Base-by-base conservation (phyloP, 2,113 vertebrate species). In the Lepus americanus region DNA sequence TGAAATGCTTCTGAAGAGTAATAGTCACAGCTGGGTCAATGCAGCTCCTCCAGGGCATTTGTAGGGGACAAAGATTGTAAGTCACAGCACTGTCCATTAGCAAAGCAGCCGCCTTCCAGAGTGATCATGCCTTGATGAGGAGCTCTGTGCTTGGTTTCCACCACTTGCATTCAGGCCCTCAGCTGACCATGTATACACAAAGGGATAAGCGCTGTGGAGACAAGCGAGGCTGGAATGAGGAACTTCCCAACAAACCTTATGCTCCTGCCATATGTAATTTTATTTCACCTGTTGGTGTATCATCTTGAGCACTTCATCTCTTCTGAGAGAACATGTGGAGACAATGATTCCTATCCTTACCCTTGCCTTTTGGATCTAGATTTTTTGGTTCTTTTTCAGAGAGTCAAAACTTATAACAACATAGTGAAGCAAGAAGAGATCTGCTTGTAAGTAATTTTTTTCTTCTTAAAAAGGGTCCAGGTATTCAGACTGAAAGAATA, bases 131-230 rank as follows among this genome's bases (percentile, higher is more conserved):
- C 44, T 44, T 44, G 44, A 44, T 44, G 44, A 44, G 44, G 44
- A 44, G 7, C 6, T 44, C 44, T 7, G 7, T 44, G 44, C 44
- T 44, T 44, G 93, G 77, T 69, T 31, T 88, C 1, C 17, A 14
- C 70, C 39, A 51, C 1, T 25, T 51, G 25, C 36, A 70, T 88
- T 85, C 89, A 92, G 94, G 92, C 59, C 49, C 78, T 83, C 78
- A 90, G 49, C 5, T 94, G 44, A 7, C 44, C 44, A 44, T 44
- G 44, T 6, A 44, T 44, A 44, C 4, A 14, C 80, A 53, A 12
- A 14, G 63, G 96, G 94, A 82, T 53, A 90, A 88, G 61, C 80
- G 59, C 92, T 84, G 74, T 74, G 79, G 33, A 66, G 95, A 94
- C 74, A 74, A 13, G 36, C 86, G 84, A 85, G n/a, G 17, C 3